Conservation (phyloP, 1,140 invertebrate genomes). For the Euwallacea similis region DNA sequence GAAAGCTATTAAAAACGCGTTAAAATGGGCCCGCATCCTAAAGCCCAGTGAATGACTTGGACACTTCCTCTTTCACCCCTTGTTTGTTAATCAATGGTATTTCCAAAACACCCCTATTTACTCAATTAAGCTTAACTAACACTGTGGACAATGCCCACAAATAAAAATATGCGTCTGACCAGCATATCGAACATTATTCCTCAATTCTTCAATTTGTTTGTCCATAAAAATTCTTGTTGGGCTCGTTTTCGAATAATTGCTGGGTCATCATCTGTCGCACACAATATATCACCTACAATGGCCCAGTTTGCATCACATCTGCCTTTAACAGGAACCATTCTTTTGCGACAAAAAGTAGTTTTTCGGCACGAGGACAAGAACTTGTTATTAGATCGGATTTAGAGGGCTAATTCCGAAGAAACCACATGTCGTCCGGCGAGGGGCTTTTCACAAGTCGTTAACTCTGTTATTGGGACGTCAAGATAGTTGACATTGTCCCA, state of each 20-base stretch:
- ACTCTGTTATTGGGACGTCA: conserved; percentile 28
- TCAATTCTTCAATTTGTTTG: neutral
- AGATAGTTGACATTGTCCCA: neutral
- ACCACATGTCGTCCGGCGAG: conserved; percentile 28
- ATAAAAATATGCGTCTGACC: conserved; percentile 21
- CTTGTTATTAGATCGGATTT: conserved; percentile 32
- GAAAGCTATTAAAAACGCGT: conserved; percentile 32
- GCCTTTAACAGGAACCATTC: conserved; percentile 33
- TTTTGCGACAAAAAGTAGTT: conserved; percentile 15
- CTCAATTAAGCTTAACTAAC: conserved; percentile 30
- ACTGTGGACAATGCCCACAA: conserved; percentile 19
- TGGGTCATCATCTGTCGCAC: conserved; percentile 29
- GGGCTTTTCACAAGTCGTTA: conserved; percentile 23
- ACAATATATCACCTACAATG: conserved; percentile 16
- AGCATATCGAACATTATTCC: conserved; percentile 3
- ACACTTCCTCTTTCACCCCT: conserved; percentile 25
- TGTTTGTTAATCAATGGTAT: conserved; percentile 35
- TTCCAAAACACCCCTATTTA: conserved; percentile 39
- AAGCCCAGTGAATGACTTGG: conserved; percentile 7
- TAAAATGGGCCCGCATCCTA: conserved; percentile 33
- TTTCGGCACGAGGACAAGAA: conserved; percentile 34
- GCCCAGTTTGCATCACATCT: conserved; percentile 34
- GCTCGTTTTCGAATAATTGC: neutral
- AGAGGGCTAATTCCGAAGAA: conserved; percentile 29
- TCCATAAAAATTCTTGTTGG: neutral